Evolutionary conservation across 2,888 invertebrate species (phyloP), one percentile per base, ranked within the genome.

Genomic region (Myathropa florea): DNA sequence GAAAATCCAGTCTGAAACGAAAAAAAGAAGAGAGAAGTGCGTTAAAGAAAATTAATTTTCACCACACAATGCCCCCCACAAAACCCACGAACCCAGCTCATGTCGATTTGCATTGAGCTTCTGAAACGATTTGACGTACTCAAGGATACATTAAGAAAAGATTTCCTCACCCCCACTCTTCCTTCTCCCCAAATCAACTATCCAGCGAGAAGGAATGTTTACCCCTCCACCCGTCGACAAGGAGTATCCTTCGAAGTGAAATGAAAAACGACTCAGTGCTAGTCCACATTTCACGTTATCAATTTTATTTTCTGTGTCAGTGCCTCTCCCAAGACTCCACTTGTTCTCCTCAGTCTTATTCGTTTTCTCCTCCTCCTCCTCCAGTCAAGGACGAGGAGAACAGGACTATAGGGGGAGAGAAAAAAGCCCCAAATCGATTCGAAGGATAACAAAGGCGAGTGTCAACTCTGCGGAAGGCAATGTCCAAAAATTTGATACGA

Each of bases 1-100:
- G 95, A 92, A 95, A 96, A 91, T 96, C 96, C 90, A 97, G 94
- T 92, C 96, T 97, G 92, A 89, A 94, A 67, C 36, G 36, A 46
- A 81, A 65, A 30, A 73, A 57, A 68, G 14, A 39, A 61, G 68
- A 70, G 70, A 63, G 55, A 33, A 4, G 46, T 71, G 23, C 61
- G 65, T 55, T 59, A 63, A 7, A 70, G 9, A 84, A 79, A 24
- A 63, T 67, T 71, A 65, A 82, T 82, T 70, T 68, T 65, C 39
- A 81, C 53, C 55, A 63, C 36, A 63, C 12, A 60, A 12, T 33
- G 33, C 10, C 2, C 57, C 55, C 39, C 55, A 14, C 63, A 30
- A 23, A 88, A 75, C 84, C 21, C 3, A 53, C 21, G 10, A 64
- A 7, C n/a, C n/a, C n/a, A 79, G 55, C 53, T 21, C 67, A 36